Percentiles rank a stretch among this genome's conserved stretches.
phyloP scores from a whole-genome alignment of 2,113 vertebrate genomes.

The Dascyllus trimaculatus region DNA sequence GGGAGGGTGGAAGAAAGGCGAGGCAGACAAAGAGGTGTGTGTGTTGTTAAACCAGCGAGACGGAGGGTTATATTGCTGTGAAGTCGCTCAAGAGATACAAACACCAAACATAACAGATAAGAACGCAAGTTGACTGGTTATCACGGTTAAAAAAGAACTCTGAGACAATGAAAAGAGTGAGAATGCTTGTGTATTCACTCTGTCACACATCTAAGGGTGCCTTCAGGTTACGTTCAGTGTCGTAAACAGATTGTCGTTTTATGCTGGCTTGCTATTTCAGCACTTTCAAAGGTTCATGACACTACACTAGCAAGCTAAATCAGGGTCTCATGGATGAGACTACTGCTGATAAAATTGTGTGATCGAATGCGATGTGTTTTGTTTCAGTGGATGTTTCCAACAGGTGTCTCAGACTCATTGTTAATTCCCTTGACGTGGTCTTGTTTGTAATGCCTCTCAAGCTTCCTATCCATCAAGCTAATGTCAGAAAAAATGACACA shows the following conservation, averaged over 20 bases:
- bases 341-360: constrained; percentile 18
- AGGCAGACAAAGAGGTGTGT: constrained; percentile 39
- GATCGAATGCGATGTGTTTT: background rate
- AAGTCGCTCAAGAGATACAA: constrained; percentile 49
- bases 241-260: constrained; percentile 3
- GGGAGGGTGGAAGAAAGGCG: constrained; percentile 8
- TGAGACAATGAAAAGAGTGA: constrained; percentile 27
- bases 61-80: constrained; percentile 44
- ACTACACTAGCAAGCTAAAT: background rate
- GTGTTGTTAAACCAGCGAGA: constrained; percentile 47
- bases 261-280: background rate
- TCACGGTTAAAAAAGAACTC: constrained; percentile 41
- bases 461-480: constrained; percentile 7
- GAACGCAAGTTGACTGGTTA: constrained; percentile 62
- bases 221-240: constrained; percentile 22
- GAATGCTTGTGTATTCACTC: constrained; percentile 31
- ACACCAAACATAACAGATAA: constrained; percentile 65
- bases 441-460: constrained; percentile 32
- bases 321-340: background rate
- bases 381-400: background rate
- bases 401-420: constrained; percentile 23
- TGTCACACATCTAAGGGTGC: constrained; percentile 40
- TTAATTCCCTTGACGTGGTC: constrained; percentile 21
- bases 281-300: constrained; percentile 9
- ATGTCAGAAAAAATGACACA: constrained; percentile 1